Base-by-base conservation (phyloP, 1,140 invertebrate genomes). In the Microplitis demolitor region DNA sequence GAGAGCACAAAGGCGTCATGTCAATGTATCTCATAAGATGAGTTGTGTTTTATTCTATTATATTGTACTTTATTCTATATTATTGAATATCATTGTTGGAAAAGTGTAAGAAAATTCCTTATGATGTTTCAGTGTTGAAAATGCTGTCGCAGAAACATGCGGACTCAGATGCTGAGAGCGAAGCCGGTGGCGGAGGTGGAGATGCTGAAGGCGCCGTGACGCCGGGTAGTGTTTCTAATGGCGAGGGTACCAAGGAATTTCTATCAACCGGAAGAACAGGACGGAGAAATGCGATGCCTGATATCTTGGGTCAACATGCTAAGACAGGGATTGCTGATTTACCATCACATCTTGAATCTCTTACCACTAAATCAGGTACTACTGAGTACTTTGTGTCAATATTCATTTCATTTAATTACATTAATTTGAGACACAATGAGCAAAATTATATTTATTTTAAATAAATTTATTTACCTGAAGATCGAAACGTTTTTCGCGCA, bases 211-310 rank as follows among this genome's bases (percentile, higher is more conserved):
- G 80, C 1, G 81, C 79, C 34, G 79, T 83, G 14, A 81, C 81
- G 16, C 82, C 84, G 3, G 79, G 79, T 9, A 76, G 78, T 58
- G 83, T 78, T 61, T 73, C 81, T 1, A 82, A 82, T 68, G 79
- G 82, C 11, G 86, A 88, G 60, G 80, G 80, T 6, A 81, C 84
- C 4, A 82, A 93, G 76, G 93, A 95, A 77, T 95, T 95, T 81
- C 86, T 94, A 31, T 91, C 91, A 60, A 93, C 93, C 0, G 93
- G 93, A 2, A 88, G 94, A 71, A 93, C 93, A 2, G 94, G 94
- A 4, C 88, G 94, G 56, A 85, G 94, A 70, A 95, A 96, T 83
- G 94, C 94, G 3, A 85, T 96, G 83, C 91, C 93, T 3, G 91
- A 95, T 78, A 94, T 94, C 68, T 84, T 92, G 24, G 89, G 91